Percentiles rank a stretch among this genome's conserved stretches.
These are phyloP conservation scores for Acanthurus leucopareius DNA, from an alignment of 2,797 vertebrate species.

Conservation along the genomic window DNA sequence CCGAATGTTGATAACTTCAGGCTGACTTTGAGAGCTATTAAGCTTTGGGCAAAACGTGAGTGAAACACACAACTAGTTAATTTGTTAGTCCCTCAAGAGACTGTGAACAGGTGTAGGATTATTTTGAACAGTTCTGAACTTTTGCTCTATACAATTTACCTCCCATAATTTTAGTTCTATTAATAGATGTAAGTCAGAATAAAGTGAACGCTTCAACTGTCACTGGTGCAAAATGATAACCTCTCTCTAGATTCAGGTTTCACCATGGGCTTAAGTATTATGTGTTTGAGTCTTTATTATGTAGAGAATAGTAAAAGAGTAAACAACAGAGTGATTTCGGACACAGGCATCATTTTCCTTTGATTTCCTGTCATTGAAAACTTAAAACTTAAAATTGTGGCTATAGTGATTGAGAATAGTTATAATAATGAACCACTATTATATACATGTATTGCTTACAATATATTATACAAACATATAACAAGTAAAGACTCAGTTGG, in stretches of 20 bases:
- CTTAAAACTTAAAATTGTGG: not conserved
- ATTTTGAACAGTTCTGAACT: too few species aligned
- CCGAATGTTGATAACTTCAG: constrained; percentile 93
- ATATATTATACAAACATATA: not conserved
- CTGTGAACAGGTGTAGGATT: too few species aligned
- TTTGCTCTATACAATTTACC: too few species aligned
- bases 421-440: too few species aligned
- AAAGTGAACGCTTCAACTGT: not conserved
- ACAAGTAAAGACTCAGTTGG: not conserved
- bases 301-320: not conserved
- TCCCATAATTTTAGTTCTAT: too few species aligned
- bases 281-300: not conserved
- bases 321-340: not conserved
- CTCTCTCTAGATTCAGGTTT: not conserved
- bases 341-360: constrained; percentile 25
- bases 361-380: not conserved
- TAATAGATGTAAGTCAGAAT: too few species aligned
- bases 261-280: not conserved
- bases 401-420: not conserved
- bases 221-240: not conserved
- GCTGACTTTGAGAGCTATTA: constrained; percentile 93
- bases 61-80: too few species aligned
- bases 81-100: too few species aligned
- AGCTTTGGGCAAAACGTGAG: constrained; percentile 84
- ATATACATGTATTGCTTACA: too few species aligned